Evolutionary conservation across 1,140 invertebrate genomes (phyloP), one percentile per base, ranked within the genome.

Genomic region (Charaxes varanes): DNA sequence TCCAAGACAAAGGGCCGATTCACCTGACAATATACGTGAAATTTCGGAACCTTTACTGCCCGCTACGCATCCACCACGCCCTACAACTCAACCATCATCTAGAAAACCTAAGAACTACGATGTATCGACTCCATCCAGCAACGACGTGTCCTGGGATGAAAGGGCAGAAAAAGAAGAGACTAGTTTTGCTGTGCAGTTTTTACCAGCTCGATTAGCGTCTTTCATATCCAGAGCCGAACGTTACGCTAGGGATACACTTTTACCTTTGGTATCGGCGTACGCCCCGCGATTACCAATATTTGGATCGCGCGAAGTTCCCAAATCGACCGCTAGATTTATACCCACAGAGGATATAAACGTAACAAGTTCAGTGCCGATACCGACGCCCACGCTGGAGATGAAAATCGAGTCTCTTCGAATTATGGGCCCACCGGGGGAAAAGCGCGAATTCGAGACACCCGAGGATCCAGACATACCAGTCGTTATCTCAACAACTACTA

Each of bases 191-290:
- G 90, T 94, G 4, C 93, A 94, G 60, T 89, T 93, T 53, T 73
- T 94, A 12, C 93, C 93, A 0, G 90, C 92, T 38, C 86, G 91
- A 15, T 62, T 94, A 7, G 91, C 91, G 0, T 89, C 90, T 3
- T 89, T 94, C 62, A 86, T 94, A 14, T 91, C 93, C 10, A 90
- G 93, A 56, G 93, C 92, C 0, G 93, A 94, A 67, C 86, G 89
- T 13, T 94, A 94, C 60, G 92, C 93, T 0, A 85, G 91, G 28
- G 89, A 92, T 57, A 93, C 91, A 0, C 73, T 93, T 5, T 62
- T 92, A 28, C 91, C 91, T 0, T 56, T 93, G 3, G 91, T 93
- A 2, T 93, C 91, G 1, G 90, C 91, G 21, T 91, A 93, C 61
- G 92, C 91, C 2, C 91, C 92, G 0, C 89, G 86, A 17, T 85